Conservation (phyloP, 2,888 invertebrate species). For the Strigamia transsilvanica region DNA sequence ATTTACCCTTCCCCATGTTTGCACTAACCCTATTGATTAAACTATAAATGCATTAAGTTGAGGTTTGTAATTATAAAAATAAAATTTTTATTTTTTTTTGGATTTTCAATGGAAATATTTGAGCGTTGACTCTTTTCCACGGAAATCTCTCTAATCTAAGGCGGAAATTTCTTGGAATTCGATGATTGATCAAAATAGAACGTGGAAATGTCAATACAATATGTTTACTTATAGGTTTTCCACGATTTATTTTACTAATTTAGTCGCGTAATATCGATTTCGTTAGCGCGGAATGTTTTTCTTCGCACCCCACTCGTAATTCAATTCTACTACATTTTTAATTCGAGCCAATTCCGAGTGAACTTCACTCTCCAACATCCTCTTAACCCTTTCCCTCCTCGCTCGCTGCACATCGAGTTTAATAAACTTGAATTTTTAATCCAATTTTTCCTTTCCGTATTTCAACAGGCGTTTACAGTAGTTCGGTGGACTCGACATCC, state of each 20-base stretch:
- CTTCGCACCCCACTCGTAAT: background rate
- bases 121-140: background rate
- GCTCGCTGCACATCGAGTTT: background rate
- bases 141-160: background rate
- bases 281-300: background rate
- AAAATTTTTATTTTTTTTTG: background rate
- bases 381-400: background rate
- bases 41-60: background rate
- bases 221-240: background rate
- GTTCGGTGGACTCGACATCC: slow-evolving; percentile 60
- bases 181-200: background rate
- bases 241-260: background rate
- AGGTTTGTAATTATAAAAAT: background rate
- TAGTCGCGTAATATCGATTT: background rate
- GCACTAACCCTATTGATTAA: background rate
- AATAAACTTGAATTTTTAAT: background rate
- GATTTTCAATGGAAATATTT: background rate
- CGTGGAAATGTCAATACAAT: background rate
- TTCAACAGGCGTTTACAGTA: slow-evolving; percentile 60
- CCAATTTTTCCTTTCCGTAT: slow-evolving; percentile 14
- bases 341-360: background rate
- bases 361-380: background rate
- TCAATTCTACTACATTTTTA: slow-evolving; percentile 11
- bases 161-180: background rate
- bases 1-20: too few relatives aligned